phyloP scores from a whole-genome alignment of 2,888 invertebrate species.

The Aphodius sticticus region DNA sequence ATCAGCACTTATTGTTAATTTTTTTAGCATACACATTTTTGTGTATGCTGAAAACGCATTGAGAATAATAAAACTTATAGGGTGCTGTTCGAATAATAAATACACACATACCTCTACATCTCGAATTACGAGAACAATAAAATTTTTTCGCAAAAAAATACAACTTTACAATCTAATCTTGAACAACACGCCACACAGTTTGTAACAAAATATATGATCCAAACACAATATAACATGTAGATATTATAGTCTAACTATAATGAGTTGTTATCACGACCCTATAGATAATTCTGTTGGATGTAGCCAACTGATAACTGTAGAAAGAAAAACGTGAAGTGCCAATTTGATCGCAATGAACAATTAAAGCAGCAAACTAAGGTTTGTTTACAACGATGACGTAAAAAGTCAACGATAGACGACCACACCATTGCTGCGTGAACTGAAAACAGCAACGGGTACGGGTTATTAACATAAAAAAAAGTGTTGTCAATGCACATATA shows the following conservation, averaged over 20 bases:
- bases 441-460: not conserved
- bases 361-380: not conserved
- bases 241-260: not conserved
- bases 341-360: not conserved
- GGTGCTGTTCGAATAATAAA: not conserved
- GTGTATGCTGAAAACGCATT: not conserved
- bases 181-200: too few species aligned
- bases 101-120: not conserved
- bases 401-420: not conserved
- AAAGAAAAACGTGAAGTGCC: not conserved
- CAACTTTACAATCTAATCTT: too few species aligned
- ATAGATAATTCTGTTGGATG: not conserved
- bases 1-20: not conserved
- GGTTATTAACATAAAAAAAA: not conserved
- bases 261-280: not conserved
- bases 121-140: too few species aligned
- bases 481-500: not conserved
- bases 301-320: not conserved
- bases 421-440: not conserved
- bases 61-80: not conserved
- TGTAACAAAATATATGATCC: too few species aligned
- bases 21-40: not conserved
- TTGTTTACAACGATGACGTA: not conserved
- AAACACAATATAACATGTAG: too few species aligned
- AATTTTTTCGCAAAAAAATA: too few species aligned